phyloP scores from a whole-genome alignment of 2,113 vertebrate genomes.

The Grallaria varia region DNA sequence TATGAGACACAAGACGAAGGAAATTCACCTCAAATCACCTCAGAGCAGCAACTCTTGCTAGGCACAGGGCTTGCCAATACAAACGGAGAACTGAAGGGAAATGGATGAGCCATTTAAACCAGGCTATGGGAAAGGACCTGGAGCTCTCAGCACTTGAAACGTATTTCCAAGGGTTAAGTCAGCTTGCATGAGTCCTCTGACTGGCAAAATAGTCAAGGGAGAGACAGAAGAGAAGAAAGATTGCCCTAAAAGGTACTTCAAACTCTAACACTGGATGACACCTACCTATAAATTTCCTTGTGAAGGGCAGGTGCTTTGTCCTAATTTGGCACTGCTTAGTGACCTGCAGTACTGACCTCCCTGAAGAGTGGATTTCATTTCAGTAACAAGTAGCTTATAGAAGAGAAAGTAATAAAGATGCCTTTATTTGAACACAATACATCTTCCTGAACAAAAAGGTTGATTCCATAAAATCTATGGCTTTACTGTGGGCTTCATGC shows the following conservation, averaged over 20 bases:
- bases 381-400: neutral
- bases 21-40: neutral
- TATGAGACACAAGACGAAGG: neutral
- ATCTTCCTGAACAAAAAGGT: neutral
- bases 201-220: neutral
- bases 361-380: neutral
- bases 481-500: neutral
- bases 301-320: neutral
- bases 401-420: neutral
- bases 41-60: neutral
- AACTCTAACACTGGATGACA: neutral
- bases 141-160: neutral
- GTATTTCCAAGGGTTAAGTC: neutral
- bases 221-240: neutral
- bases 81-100: neutral
- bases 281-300: neutral
- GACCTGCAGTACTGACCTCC: neutral
- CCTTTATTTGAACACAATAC: neutral
- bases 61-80: neutral
- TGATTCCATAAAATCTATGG: neutral
- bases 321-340: neutral
- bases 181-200: neutral
- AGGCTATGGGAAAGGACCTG: neutral
- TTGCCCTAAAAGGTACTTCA: neutral
- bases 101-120: neutral